phyloP scores from a whole-genome alignment of 1,140 invertebrate genomes.

The Panulirus ornatus region DNA sequence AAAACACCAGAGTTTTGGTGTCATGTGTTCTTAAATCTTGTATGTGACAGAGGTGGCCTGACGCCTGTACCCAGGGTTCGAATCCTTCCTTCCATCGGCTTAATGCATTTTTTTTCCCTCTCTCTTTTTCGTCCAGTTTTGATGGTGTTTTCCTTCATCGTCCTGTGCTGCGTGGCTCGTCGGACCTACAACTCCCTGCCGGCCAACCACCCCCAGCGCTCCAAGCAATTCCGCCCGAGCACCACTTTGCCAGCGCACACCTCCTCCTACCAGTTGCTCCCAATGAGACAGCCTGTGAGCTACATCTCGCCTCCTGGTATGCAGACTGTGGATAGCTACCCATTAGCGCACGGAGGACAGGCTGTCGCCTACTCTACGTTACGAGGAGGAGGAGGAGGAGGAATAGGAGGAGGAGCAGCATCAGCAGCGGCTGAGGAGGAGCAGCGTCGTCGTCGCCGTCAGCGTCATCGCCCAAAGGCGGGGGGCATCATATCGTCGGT shows the following conservation, averaged over 20 bases:
- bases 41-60: too few relatives aligned
- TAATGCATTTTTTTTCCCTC: not conserved
- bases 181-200: constrained; percentile 4
- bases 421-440: too few relatives aligned
- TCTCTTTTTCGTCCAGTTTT: constrained; percentile 1
- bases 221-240: not conserved
- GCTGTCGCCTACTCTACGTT: not conserved
- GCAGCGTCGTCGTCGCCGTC: too few relatives aligned
- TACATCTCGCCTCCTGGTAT: not conserved
- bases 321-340: too few relatives aligned
- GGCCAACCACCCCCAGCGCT: not conserved
- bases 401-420: too few relatives aligned
- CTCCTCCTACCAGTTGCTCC: constrained; percentile 46
- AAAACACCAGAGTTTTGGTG: too few relatives aligned
- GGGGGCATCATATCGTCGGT: not conserved
- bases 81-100: not conserved
- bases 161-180: constrained; percentile 15
- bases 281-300: not conserved
- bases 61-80: too few relatives aligned
- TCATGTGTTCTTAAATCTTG: too few relatives aligned
- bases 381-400: too few relatives aligned
- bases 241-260: not conserved
- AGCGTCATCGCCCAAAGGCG: not conserved
- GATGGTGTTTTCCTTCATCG: constrained; percentile 3
- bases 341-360: not conserved